A percentile compares a stretch with the other conserved stretches of the same genome.
Evolutionary conservation across 1,140 invertebrate genomes (phyloP).

Genomic region (Propsilocerus akamusi): DNA sequence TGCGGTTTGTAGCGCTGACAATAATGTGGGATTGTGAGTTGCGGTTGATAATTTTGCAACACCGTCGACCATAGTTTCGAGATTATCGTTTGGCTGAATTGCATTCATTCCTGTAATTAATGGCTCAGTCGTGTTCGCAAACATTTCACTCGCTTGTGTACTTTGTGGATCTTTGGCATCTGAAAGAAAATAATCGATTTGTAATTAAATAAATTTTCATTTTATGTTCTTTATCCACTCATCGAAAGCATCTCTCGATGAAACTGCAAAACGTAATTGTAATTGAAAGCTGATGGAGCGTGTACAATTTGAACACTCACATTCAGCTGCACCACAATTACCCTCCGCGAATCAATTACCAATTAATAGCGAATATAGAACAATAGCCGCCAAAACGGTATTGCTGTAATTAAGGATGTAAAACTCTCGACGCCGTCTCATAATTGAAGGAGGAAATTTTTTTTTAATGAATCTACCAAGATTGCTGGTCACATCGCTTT

Average conservation of each 20-base stretch:
- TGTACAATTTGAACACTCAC: not conserved
- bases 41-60: no score
- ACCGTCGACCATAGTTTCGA: no score
- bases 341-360: no score
- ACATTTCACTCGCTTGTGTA: not conserved
- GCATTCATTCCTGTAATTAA: not conserved
- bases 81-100: not conserved
- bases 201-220: not conserved
- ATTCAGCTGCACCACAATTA: no score
- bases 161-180: not conserved
- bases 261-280: not conserved
- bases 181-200: not conserved
- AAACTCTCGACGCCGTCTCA: not conserved
- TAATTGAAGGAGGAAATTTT: no score
- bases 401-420: not conserved
- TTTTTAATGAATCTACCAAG: no score
- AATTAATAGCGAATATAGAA: not conserved
- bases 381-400: not conserved
- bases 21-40: not conserved
- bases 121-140: not conserved
- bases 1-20: not conserved
- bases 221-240: not conserved
- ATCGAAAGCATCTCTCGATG: not conserved
- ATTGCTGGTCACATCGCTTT: no score
- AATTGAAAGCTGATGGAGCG: not conserved